These are phyloP conservation scores for Thaleichthys pacificus DNA, from an alignment of 2,797 vertebrate genomes.

Conservation along the genomic window DNA sequence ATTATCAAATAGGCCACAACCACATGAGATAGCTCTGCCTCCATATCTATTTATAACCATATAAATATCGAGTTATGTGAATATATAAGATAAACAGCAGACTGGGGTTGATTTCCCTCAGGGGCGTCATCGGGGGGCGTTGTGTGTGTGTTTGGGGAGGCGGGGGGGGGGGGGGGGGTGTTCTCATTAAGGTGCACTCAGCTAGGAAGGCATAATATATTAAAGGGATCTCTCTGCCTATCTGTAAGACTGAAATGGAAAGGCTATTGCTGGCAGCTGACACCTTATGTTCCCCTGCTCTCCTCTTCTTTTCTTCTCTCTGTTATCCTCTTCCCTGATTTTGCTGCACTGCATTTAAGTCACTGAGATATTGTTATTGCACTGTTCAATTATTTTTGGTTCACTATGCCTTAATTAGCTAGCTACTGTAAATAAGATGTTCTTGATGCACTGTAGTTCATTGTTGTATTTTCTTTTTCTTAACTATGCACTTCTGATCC, in stretches of 20 bases:
- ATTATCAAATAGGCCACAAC: constrained; percentile 25
- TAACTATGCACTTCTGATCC: no score
- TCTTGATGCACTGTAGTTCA: no score
- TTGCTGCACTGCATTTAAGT: no score
- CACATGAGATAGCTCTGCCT: constrained; percentile 20
- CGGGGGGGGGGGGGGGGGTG: no score
- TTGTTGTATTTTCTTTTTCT: no score
- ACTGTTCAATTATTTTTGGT: no score
- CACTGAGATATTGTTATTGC: no score
- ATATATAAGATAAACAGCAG: constrained; percentile 45
- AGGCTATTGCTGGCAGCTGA: constrained; percentile 39
- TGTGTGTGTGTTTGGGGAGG: no score
- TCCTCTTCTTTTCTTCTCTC: constrained; percentile 27
- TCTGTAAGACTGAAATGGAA: constrained; percentile 29
- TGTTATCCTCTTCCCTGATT: no score
- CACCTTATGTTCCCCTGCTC: constrained; percentile 28
- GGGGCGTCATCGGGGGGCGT: not conserved
- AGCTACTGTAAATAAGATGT: no score
- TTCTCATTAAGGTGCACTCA: constrained; percentile 56
- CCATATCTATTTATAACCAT: constrained; percentile 32
- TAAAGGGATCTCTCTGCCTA: constrained; percentile 53
- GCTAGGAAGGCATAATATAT: constrained; percentile 45
- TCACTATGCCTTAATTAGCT: no score
- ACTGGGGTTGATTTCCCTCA: constrained; percentile 44
- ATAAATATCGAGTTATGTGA: constrained; percentile 29